Conservation (phyloP, 2,113 vertebrate species). For the Lanius ludovicianus region DNA sequence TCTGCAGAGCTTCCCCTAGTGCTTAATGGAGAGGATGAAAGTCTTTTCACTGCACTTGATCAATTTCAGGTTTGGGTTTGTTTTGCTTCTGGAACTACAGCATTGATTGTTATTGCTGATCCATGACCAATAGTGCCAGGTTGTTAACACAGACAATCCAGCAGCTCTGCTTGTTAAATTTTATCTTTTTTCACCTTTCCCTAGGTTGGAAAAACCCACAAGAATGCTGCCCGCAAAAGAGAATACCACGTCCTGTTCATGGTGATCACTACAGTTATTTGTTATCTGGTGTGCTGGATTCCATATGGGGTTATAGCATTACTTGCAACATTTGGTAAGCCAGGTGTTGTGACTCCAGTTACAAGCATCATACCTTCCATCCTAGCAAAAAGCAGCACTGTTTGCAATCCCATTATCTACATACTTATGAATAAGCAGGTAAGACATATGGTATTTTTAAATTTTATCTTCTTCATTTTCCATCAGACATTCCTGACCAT, state of each 20-base stretch:
- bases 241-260: conserved; percentile 84
- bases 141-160: neutral
- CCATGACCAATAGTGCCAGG: neutral
- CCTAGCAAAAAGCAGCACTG: conserved; percentile 86
- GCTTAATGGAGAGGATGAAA: neutral
- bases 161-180: neutral
- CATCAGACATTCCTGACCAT: neutral
- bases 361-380: conserved; percentile 81
- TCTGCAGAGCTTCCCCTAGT: neutral
- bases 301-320: conserved; percentile 83
- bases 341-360: conserved; percentile 76
- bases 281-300: conserved; percentile 83
- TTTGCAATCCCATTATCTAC: conserved; percentile 87
- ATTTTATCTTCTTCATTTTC: neutral
- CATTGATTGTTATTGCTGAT: neutral
- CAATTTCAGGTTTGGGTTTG: neutral
- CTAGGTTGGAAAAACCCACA: conserved; percentile 82
- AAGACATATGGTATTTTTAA: neutral
- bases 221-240: conserved; percentile 75
- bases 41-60: neutral
- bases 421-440: conserved; percentile 87
- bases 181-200: neutral
- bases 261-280: conserved; percentile 81
- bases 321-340: conserved; percentile 81
- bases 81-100: neutral